These are phyloP conservation scores for Ditylenchus dipsaci DNA, from an alignment of 1,140 invertebrate species.

Conservation along the genomic window DNA sequence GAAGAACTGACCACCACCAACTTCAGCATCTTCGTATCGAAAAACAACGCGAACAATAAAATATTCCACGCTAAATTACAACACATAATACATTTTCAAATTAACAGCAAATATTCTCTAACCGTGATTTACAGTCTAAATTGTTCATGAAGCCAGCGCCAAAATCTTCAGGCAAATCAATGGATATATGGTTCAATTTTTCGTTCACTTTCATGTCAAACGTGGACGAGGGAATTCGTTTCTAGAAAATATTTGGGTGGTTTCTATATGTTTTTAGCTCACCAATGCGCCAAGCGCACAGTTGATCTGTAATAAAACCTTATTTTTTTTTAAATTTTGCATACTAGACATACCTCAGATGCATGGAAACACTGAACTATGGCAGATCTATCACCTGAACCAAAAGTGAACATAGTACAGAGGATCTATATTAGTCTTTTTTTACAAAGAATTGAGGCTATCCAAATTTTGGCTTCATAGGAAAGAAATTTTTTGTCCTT, in stretches of 20 bases:
- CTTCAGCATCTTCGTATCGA: constrained; percentile 29
- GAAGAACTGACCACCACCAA: constrained; percentile 3
- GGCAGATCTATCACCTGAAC: constrained; percentile 19
- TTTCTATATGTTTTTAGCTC: background rate
- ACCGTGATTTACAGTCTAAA: constrained; percentile 11
- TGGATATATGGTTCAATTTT: constrained; percentile 12
- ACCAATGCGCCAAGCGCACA: too few relatives aligned
- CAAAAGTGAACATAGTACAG: too few relatives aligned
- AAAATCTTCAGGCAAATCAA: constrained; percentile 20
- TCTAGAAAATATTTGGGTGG: background rate
- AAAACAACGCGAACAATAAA: constrained; percentile 23
- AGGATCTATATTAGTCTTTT: background rate
- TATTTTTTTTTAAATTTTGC: background rate
- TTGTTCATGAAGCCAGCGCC: background rate
- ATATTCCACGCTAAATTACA: constrained; percentile 20
- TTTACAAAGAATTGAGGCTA: too few relatives aligned
- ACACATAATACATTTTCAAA: background rate
- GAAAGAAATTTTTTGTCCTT: too few relatives aligned
- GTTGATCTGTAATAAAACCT: too few relatives aligned
- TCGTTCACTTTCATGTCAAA: constrained; percentile 26
- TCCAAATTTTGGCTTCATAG: too few relatives aligned
- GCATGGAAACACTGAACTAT: constrained; percentile 30
- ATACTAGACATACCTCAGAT: constrained; percentile 11
- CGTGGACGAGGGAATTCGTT: constrained; percentile 20
- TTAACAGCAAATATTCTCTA: background rate